A percentile compares a stretch with the other conserved stretches of the same genome.
phyloP scores from a whole-genome alignment of 2,797 vertebrate genomes.

The Amphiprion clarkii region DNA sequence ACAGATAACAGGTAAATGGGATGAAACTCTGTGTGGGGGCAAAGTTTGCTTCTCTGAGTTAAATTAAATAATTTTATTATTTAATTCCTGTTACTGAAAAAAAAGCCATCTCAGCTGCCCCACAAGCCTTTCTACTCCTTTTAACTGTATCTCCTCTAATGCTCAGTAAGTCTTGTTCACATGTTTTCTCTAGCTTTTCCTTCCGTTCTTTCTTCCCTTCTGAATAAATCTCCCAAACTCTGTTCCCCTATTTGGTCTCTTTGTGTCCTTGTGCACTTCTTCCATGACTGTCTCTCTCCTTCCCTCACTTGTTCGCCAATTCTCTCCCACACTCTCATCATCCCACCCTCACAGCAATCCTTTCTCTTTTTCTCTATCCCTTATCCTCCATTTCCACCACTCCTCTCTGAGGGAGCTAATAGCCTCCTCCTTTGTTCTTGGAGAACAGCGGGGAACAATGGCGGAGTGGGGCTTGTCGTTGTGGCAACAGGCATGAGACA shows the following conservation, averaged over 20 bases:
- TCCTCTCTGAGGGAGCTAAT: slow-evolving; percentile 82
- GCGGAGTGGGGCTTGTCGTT: slow-evolving; percentile 80
- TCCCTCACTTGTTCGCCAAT: slow-evolving; percentile 55
- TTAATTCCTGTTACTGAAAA: slow-evolving; percentile 37
- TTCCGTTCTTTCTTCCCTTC: slow-evolving; percentile 30
- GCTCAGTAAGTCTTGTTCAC: slow-evolving; percentile 55
- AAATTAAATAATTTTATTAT: slow-evolving; percentile 62
- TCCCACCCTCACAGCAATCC: slow-evolving; percentile 73
- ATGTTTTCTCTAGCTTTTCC: slow-evolving; percentile 34
- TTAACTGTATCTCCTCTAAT: slow-evolving; percentile 61
- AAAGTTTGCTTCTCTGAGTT: slow-evolving; percentile 60
- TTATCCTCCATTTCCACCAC: slow-evolving; percentile 78
- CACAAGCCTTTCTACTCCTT: slow-evolving; percentile 45
- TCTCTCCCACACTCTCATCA: slow-evolving; percentile 67
- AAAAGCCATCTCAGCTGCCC: slow-evolving; percentile 39
- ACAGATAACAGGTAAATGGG: slow-evolving; percentile 52
- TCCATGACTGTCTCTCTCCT: slow-evolving; percentile 42
- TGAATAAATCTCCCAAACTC: slow-evolving; percentile 52
- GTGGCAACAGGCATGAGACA: slow-evolving; percentile 82
- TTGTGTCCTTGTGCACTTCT: slow-evolving; percentile 51
- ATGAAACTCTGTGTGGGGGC: slow-evolving; percentile 46
- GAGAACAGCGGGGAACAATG: slow-evolving; percentile 84
- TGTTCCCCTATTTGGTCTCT: slow-evolving; percentile 44
- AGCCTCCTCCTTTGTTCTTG: slow-evolving; percentile 87
- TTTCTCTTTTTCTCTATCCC: slow-evolving; percentile 65